Evolutionary conservation across 2,113 vertebrate genomes (phyloP).

Genomic region (Petrocephalus zakoni): DNA sequence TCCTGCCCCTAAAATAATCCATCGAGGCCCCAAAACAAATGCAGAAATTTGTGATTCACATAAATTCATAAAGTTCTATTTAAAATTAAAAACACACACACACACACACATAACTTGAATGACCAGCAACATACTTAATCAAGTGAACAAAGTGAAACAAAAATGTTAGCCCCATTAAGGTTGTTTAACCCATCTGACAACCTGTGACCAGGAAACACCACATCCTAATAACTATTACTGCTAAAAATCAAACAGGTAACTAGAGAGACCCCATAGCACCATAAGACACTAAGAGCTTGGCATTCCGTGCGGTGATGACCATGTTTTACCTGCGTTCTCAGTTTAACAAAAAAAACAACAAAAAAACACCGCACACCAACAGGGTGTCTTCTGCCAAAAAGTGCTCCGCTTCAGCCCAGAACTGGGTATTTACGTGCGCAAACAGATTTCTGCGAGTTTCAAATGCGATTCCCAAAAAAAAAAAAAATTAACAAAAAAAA

Average conservation of each 20-base stretch:
- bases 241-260: background rate
- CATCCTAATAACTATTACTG: background rate
- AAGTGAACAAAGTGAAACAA: background rate
- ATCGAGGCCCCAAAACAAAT: background rate
- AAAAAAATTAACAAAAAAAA: constrained; percentile 48
- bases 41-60: background rate
- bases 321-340: constrained; percentile 73
- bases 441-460: constrained; percentile 37
- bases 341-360: constrained; percentile 61
- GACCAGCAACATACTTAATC: background rate
- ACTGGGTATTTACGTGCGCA: constrained; percentile 21
- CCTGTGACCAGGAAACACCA: background rate
- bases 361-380: constrained; percentile 53
- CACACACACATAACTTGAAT: background rate
- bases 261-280: background rate
- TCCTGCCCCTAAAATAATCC: background rate
- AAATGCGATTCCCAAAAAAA: constrained; percentile 59
- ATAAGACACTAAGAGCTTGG: background rate
- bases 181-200: background rate
- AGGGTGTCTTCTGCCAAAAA: constrained; percentile 61
- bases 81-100: background rate
- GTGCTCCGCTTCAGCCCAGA: constrained; percentile 60
- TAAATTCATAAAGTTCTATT: background rate
- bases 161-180: background rate
- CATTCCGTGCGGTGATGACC: background rate